Evolutionary conservation across 2,888 invertebrate species (phyloP).

Genomic region (Machimus rusticus): DNA sequence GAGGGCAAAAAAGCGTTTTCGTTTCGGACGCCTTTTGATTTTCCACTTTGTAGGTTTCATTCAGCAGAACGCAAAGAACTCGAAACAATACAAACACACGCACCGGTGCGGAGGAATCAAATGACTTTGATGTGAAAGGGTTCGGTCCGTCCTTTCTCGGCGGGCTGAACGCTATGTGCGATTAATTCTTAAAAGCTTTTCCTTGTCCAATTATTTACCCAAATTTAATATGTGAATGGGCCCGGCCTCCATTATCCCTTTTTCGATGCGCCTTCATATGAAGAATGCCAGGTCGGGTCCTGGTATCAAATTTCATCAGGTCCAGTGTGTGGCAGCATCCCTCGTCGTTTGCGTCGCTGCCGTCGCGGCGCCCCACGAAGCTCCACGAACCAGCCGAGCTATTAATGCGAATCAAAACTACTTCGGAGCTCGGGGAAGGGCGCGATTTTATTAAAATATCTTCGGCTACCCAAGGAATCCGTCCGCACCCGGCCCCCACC

Average conservation of each 20-base stretch:
- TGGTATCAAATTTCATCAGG: slow-evolving; percentile 2
- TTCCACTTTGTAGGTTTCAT: slow-evolving; percentile 1
- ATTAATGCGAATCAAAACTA: not conserved
- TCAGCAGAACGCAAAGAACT: not conserved
- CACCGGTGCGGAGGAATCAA: not conserved
- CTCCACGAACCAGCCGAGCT: not conserved
- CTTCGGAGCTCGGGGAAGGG: not conserved
- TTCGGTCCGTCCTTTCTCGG: not conserved
- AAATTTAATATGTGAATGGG: slow-evolving; percentile 36
- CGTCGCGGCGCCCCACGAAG: not conserved
- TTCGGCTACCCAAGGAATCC: not conserved
- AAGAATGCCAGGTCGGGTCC: not conserved
- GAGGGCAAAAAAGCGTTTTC: not conserved
- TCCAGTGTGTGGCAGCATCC: not conserved
- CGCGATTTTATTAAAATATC: slow-evolving; percentile 17
- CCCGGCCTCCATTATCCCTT: slow-evolving; percentile 21
- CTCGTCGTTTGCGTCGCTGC: not conserved
- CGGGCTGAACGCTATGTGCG: not conserved
- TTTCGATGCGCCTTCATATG: not conserved
- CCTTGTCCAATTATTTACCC: slow-evolving; percentile 40
- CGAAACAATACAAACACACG: slow-evolving; percentile 19
- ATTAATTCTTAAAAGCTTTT: slow-evolving; percentile 40
- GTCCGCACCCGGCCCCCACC: not conserved
- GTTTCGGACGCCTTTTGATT: slow-evolving; percentile 5
- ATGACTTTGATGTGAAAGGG: slow-evolving; percentile 17